Base-by-base conservation (phyloP, 2,797 vertebrate genomes). In the Sebastes matsubarae region DNA sequence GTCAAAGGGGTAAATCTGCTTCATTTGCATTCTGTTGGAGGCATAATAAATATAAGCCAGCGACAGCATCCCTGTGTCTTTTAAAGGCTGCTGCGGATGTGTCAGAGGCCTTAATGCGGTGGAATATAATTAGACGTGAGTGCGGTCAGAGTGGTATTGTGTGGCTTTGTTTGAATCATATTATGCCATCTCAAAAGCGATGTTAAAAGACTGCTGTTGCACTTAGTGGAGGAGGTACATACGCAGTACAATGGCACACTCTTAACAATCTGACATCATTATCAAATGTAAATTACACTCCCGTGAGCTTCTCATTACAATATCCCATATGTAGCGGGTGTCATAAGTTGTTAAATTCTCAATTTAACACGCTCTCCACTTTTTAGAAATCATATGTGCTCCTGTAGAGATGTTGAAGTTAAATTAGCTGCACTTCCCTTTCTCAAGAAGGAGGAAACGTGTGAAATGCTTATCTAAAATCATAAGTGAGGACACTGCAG, bases 201-300 rank as follows among this genome's bases (percentile, higher is more conserved):
- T 55, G 79, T 77, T 84, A 70, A 89, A 76, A 84, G 68, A 72
- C 58, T 66, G 71, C 73, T 27, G 77, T 63, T 73, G 67, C 66
- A 82, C 81, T 80, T 75, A 74, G 83, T 78, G 83, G 75, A 89
- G 76, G 83, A 88, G 83, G 81, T 57, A 34, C 75, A 73, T 29
- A 50, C 0, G 30, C 70, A 55, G 60, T 30, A 82, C 84, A 87
- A 75, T 75, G 71, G 64, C 75, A 82, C 81, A 77, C 74, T 79
- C 71, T 74, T 76, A 80, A 84, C 72, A 81, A 73, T 75, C 68
- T 81, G 70, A 92, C 84, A 89, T 84, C 72, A 86, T 90, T 88
- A 90, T 85, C 72, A 75, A 83, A 93, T 90, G 88, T 90, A 91
- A 93, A 94, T 92, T 81, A 83, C 68, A 75, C 75, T 85, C 79